These are phyloP conservation scores for Musca domestica DNA, from an alignment of 1,140 invertebrate species.

Conservation along the genomic window DNA sequence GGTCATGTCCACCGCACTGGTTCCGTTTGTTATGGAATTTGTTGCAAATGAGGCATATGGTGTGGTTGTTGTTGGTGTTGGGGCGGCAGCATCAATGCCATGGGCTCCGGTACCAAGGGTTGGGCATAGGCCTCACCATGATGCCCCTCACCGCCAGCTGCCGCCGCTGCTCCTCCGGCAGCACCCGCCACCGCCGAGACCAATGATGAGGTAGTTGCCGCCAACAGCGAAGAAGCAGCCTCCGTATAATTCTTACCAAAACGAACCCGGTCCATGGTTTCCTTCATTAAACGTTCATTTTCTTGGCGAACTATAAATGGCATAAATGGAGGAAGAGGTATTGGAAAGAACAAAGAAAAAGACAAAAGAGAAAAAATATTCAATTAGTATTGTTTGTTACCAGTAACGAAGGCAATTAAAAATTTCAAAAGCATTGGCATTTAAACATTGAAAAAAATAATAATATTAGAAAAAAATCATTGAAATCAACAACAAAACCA, in stretches of 20 bases:
- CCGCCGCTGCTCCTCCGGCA: not conserved
- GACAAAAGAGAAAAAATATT: slow-evolving; percentile 3
- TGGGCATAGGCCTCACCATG: no score
- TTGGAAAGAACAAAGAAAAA: slow-evolving; percentile 16
- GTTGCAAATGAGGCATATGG: slow-evolving; percentile 16
- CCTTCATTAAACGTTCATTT: slow-evolving; percentile 49
- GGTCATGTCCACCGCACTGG: no score
- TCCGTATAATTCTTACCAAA: slow-evolving; percentile 48
- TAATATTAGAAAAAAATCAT: slow-evolving; percentile 3
- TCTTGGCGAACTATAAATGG: slow-evolving; percentile 48
- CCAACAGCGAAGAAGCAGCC: slow-evolving; percentile 30
- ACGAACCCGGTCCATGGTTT: slow-evolving; percentile 45
- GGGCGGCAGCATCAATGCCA: no score
- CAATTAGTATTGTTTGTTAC: not conserved
- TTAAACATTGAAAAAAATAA: no score
- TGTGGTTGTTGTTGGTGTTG: not conserved
- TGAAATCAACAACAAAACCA: not conserved
- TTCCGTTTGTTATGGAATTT: slow-evolving; percentile 15
- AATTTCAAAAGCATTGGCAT: no score
- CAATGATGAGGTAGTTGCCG: slow-evolving; percentile 21
- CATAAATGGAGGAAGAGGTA: slow-evolving; percentile 19
- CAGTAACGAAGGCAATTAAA: no score
- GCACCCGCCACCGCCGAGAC: slow-evolving; percentile 1
- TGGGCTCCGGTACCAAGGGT: no score
- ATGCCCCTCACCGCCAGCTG: no score